Base-by-base conservation (phyloP, 1,140 invertebrate genomes). In the Dysdera silvatica region DNA sequence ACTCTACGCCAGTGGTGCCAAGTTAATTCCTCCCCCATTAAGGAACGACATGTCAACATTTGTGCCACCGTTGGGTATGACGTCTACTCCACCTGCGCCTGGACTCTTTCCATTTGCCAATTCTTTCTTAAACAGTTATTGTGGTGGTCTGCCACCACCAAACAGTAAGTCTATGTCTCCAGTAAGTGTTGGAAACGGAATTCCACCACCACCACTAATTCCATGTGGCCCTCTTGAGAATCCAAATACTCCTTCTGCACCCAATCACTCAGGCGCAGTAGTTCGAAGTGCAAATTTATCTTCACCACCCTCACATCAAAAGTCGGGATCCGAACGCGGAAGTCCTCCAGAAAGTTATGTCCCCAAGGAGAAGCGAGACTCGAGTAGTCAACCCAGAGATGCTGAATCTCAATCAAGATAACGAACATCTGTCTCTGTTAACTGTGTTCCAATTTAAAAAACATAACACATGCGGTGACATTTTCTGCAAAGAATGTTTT, bases 31-130 rank as follows among this genome's bases (percentile, higher is more conserved):
- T n/a, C 60, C 60, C 3, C 59, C 59, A 4, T 24, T 62, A 29
- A 47, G 60, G n/a, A 51, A 51, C 32, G 56, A 55, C 23, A 53
- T 55, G 20, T 41, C 59, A 32, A 48, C 59, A 14, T 61, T 45
- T 47, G 60, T 56, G 2, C 31, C 52, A 14, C 28, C 33, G 7
- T 51, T 40, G 8, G 47, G 24, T 28, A 37, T 29, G 1, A 23
- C 20, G 28, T 24, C n/a, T 37, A 37, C 31, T 16, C 59, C 32
- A 18, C 10, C 57, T 16, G 32, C 47, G 8, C 24, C 29, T 28
- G 59, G 49, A 45, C 28, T 61, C 4, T 61, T 61, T 26, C 45
- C 59, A 18, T 35, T 61, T 16, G 26, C 49, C 2, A 53, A 47
- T 37, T 41, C 59, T n/a, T 53, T 61, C 24, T 23, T 53, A 51